Base-by-base conservation (phyloP, 2,888 invertebrate genomes). In the Standfussiana lucernea region DNA sequence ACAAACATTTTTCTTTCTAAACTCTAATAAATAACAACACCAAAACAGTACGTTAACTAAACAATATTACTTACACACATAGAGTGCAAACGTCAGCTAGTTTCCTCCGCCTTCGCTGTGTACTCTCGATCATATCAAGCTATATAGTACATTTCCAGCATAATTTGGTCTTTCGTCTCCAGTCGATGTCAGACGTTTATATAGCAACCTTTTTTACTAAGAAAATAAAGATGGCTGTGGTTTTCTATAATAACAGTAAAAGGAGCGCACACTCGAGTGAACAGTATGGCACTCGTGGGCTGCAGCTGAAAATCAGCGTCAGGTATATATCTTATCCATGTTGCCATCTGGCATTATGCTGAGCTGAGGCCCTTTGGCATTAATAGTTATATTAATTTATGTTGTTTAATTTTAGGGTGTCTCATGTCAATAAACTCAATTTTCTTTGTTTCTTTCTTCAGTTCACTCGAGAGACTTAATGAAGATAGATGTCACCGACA, bases 31-130 rank as follows among this genome's bases (percentile, higher is more conserved):
- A 79, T 79, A 80, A 68, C 56, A 69, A 72, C 64, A 50, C 18
- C 32, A 21, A 40, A 64, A 62, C 35, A 59, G 8, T 61, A 66
- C 47, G 37, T 74, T 42, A 61, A 56, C 73, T 68, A 40, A 61
- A 77, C 70, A 71, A 64, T 68, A 71, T 61, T 40, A 68, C 35
- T 42, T 32, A 74, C 50, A 65, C 65, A 72, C 72, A 37, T 61
- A 28, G n/a, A 69, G 8, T 66, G 79, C 47, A 42, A 1, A 72
- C 80, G 77, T 83, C 83, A 73, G 84, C 83, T 53, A 42, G 35
- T 70, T 64, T 28, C 37, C 15, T 10, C 15, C 42, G 64, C 73
- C 32, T 85, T 40, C 2, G 18, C 53, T 50, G n/a, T 67, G 72
- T 72, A 35, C 28, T 0, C 5, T 21, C 21, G 10, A 35, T 28